Evolutionary conservation across 2,797 vertebrate species (phyloP).

Genomic region (Labroides dimidiatus): DNA sequence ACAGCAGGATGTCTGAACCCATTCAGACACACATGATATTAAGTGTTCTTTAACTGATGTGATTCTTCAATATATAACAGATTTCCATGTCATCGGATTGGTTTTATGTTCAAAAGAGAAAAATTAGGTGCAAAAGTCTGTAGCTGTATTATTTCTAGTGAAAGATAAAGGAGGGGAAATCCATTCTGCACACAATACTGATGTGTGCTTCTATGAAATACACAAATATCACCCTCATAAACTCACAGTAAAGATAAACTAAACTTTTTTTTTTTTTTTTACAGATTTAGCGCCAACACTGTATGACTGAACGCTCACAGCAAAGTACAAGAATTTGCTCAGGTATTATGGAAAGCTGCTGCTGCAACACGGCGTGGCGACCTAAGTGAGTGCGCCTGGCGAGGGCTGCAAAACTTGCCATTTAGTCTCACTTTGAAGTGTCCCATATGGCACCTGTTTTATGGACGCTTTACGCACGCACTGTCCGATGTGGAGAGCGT

Average conservation of each 20-base stretch:
- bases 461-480: slow-evolving; percentile 57
- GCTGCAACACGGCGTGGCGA: slow-evolving; percentile 40
- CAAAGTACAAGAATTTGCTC: slow-evolving; percentile 25
- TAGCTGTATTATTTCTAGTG: background rate
- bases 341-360: slow-evolving; percentile 45
- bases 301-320: slow-evolving; percentile 10
- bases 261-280: slow-evolving; percentile 64
- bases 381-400: slow-evolving; percentile 37
- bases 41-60: slow-evolving; percentile 31
- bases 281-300: slow-evolving; percentile 11
- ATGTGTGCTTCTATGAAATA: slow-evolving; percentile 9
- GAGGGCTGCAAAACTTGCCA: slow-evolving; percentile 64
- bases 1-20: slow-evolving; percentile 49
- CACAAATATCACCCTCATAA: slow-evolving; percentile 36
- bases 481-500: slow-evolving; percentile 44
- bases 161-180: background rate
- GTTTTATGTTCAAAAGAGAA: background rate
- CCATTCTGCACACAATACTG: slow-evolving; percentile 17
- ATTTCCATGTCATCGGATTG: background rate
- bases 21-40: slow-evolving; percentile 55
- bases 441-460: slow-evolving; percentile 77
- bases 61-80: slow-evolving; percentile 21
- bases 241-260: slow-evolving; percentile 24
- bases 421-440: slow-evolving; percentile 65
- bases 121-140: background rate